A percentile compares a stretch with the other conserved stretches of the same genome.
These are phyloP conservation scores for Elaphurus davidianus DNA, from an alignment of 2,113 vertebrate genomes.

Conservation along the genomic window DNA sequence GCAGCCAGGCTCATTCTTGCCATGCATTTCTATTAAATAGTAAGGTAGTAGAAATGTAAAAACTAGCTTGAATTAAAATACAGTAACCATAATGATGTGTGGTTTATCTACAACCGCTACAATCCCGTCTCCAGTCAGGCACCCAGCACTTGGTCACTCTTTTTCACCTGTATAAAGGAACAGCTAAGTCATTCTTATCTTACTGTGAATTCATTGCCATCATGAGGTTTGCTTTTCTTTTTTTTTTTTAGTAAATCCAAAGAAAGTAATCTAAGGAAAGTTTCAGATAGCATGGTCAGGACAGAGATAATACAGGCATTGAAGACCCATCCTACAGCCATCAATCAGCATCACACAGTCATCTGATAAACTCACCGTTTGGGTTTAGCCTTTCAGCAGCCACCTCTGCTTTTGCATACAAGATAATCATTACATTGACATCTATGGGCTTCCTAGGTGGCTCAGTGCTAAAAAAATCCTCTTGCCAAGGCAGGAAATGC, in stretches of 20 bases:
- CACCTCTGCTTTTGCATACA: background rate
- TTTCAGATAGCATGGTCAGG: background rate
- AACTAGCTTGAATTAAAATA: background rate
- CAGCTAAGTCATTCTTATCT: background rate
- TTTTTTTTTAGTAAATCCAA: background rate
- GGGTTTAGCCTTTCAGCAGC: background rate
- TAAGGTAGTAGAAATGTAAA: background rate
- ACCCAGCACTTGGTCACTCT: background rate
- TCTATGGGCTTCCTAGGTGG: background rate
- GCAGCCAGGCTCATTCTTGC: background rate
- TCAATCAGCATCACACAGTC: background rate
- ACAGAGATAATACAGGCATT: background rate
- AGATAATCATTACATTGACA: background rate
- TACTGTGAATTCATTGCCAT: background rate
- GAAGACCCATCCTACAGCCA: background rate
- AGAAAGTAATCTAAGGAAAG: background rate
- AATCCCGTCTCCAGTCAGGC: background rate
- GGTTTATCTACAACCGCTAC: background rate
- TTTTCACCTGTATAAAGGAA: background rate
- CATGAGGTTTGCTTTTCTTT: background rate
- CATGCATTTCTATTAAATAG: background rate
- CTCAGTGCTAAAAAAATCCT: background rate
- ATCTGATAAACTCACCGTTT: background rate
- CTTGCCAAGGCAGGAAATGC: background rate
- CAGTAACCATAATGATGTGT: background rate